Base-by-base conservation (phyloP, 2,888 invertebrate genomes). In the Coelopa pilipes region DNA sequence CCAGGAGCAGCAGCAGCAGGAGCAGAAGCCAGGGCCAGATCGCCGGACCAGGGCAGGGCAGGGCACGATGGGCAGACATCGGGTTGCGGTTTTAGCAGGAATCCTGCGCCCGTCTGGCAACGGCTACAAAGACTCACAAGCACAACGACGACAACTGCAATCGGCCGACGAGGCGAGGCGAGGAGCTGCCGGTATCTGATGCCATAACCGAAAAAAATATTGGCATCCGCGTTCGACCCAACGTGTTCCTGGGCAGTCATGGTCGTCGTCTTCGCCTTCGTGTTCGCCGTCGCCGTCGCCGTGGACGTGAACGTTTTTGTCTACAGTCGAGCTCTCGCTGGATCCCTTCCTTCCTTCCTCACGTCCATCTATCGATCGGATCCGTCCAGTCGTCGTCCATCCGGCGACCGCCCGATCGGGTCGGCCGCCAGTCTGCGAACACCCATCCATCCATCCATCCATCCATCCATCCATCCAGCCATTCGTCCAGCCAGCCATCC, bases 61-160 rank as follows among this genome's bases (percentile, higher is more conserved):
- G 24, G 13, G n/a, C 17, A 49, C 47, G 46, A 19, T 19, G 49
- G 55, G 47, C 47, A 70, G 53, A 63, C 63, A 49, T 71, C 55
- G 63, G 65, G 50, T 65, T 65, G 55, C 71, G 45, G 65, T 63
- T 71, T 71, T 65, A 71, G 65, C 71, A 55, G 65, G 71, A 71
- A 71, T 12, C 45, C n/a, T 63, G 55, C 71, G 46, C 34, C 34
- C 24, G 24, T 60, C 47, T 70, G 47, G 46, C 21, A 15, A n/a
- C n/a, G 47, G 46, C 21, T 9, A n/a, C n/a, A 21, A 15, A 1
- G 50, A 49, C 50, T 15, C 13, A n/a, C n/a, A 49, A 50, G 50
- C 49, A 66, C 55, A 71, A 24, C 15, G 57, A 46, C 55, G 21
- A 67, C 9, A 21, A 19, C 49, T 4, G 19, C n/a, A 49, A 65